phyloP scores from a whole-genome alignment of 2,797 vertebrate species.

The Menidia menidia region DNA sequence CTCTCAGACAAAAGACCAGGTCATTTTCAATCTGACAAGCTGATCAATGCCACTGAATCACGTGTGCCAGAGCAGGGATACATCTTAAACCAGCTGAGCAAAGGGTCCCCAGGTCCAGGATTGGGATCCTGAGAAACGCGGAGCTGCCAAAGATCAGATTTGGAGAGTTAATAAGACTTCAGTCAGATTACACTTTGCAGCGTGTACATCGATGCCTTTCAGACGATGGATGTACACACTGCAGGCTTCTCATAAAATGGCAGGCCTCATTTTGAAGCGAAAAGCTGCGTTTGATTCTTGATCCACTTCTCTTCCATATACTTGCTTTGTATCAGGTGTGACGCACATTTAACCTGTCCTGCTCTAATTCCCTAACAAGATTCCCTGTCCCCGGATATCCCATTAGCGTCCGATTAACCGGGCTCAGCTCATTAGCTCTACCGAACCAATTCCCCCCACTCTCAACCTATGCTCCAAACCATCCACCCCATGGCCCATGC shows the following conservation, averaged over 20 bases:
- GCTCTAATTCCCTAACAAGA: conserved; percentile 84
- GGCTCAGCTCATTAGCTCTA: conserved; percentile 82
- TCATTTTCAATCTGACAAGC: background rate
- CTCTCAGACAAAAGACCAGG: background rate
- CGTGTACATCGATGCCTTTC: background rate
- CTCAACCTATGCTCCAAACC: conserved; percentile 43
- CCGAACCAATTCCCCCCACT: conserved; percentile 73
- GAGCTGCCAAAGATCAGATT: background rate
- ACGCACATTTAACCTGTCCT: conserved; percentile 75
- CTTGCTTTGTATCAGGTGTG: conserved; percentile 61
- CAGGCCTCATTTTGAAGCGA: background rate
- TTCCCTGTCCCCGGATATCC: conserved; percentile 81
- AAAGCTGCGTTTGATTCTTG: conserved; percentile 45
- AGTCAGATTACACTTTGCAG: background rate
- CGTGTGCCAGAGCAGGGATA: background rate
- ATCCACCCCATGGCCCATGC: background rate
- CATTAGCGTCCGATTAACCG: conserved; percentile 79
- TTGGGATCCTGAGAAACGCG: background rate
- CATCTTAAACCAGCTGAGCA: background rate
- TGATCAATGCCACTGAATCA: background rate
- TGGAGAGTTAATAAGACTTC: background rate
- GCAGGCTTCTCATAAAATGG: background rate
- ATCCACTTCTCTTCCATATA: conserved; percentile 33
- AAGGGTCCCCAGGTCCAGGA: background rate
- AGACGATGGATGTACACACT: background rate